Evolutionary conservation across 2,113 vertebrate species (phyloP).

Genomic region (Caloenas nicobarica): DNA sequence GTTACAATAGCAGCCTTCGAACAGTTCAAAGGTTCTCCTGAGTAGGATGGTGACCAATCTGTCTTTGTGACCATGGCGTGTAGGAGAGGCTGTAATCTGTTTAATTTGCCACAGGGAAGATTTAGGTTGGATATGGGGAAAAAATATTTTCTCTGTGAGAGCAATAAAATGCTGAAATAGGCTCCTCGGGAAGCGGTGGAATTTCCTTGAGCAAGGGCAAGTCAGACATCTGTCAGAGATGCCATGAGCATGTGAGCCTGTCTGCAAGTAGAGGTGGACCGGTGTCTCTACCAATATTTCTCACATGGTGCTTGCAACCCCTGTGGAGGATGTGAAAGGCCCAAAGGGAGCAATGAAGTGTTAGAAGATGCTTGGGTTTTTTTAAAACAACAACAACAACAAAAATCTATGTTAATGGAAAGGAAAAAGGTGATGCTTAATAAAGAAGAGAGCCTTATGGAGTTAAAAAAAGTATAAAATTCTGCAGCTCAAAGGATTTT

Average conservation of each 20-base stretch:
- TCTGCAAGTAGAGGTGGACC: neutral
- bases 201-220: constrained; percentile 48
- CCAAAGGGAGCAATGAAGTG: neutral
- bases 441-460: neutral
- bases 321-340: neutral
- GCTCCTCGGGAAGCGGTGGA: constrained; percentile 2
- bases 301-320: neutral
- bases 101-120: constrained; percentile 24
- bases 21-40: neutral
- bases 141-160: constrained; percentile 49
- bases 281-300: neutral
- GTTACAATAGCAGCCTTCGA: neutral
- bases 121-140: neutral
- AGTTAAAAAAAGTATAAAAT: neutral
- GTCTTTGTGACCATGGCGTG: neutral
- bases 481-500: constrained; percentile 19
- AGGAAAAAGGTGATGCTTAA: neutral
- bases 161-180: constrained; percentile 35
- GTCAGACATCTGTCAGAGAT: neutral
- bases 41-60: neutral
- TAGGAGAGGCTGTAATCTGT: constrained; percentile 11
- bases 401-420: neutral
- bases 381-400: neutral
- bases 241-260: accelerated
- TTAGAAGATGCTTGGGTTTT: neutral